Base-by-base conservation (phyloP, 1,140 invertebrate genomes). In the Brachionus asplanchnoidis region DNA sequence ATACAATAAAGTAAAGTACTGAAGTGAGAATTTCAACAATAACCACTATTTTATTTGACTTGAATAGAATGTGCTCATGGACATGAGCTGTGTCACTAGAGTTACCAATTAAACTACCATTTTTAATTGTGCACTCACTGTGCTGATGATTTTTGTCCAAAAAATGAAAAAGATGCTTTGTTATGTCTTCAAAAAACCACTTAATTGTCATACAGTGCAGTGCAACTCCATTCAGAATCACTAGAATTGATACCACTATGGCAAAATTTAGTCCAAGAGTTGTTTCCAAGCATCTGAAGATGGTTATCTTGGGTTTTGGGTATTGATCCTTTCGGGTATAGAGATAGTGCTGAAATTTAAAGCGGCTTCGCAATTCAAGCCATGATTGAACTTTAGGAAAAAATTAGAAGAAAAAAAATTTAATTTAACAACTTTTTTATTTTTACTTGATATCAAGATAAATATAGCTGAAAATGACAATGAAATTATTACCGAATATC, bases 151-250 rank as follows among this genome's bases (percentile, higher is more conserved):
- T n/a, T 12, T 77, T 8, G 44, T 77, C 73, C 46, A 77, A 23
- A 77, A 50, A 46, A 77, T 77, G 42, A 26, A 77, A 77, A 20
- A 77, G 32, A 77, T 77, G 73, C 1, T 77, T 77, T 2, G 17
- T 6, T 50, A 77, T 50, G 26, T 77, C 73, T 2, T 77, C 42
- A 23, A 50, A 77, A 17, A 77, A 77, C 73, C 73, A 77, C 42
- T 77, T 77, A 7, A 77, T 77, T 23, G 73, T 77, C 9, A 50
- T 4, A 50, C 42, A 50, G 50, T 77, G 73, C 1, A 77, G 14
- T 9, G 44, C 40, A 12, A 77, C 12, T 11, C 73, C 20, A 32
- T 77, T 77, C 11, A 50, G 12, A 26, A 77, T 77, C 1, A 26
- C 9, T 28, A 46, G 50, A 50, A 77, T 12, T 26, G 73, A 50